Evolutionary conservation across 2,797 vertebrate genomes (phyloP), one percentile per base, ranked within the genome.

Genomic region (Phaenicophaeus curvirostris): DNA sequence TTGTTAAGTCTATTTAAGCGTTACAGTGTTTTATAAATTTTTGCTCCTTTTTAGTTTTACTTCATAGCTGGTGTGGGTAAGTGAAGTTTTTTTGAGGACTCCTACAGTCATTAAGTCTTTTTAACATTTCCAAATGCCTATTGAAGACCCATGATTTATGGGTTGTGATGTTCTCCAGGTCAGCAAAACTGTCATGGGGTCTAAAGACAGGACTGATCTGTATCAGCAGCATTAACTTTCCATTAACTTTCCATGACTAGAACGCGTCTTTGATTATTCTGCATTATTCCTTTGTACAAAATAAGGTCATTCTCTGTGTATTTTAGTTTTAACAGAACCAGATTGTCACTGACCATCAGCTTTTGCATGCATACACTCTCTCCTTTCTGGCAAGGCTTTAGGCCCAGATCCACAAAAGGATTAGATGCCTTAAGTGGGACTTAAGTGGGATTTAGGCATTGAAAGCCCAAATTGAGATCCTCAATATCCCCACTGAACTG

Each of bases 361-460:
- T 91, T 97, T 94, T 94, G 94, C 89, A 95, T 95, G 87, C 94
- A 48, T 31, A 91, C 85, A 35, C 73, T 94, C 79, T 91, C 73
- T 88, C 15, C 71, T 95, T 91, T 53, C 69, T 91, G 89, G 89
- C 76, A 93, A 92, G 28, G 89, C 66, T 93, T 96, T 95, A 94
- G 89, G 89, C 91, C 90, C 82, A 68, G 66, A 94, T 94, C 58
- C 96, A 96, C 93, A 88, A 86, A 94, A 95, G 94, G 95, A 96
- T 96, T 96, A 96, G 77, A 31, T 96, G 94, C 83, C 72, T 96
- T 96, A 96, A 88, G 85, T 86, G 85, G 76, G 93, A 96, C 95
- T 96, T 96, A 96, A 96, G 93, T 87, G 77, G 93, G 95, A 96
- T 96, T 96, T 96, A 96, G 92, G 74, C 94, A 94, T 90, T 89